Evolutionary conservation across 1,140 invertebrate species (phyloP), one percentile per base, ranked within the genome.

Genomic region (Anthonomus grandis): DNA sequence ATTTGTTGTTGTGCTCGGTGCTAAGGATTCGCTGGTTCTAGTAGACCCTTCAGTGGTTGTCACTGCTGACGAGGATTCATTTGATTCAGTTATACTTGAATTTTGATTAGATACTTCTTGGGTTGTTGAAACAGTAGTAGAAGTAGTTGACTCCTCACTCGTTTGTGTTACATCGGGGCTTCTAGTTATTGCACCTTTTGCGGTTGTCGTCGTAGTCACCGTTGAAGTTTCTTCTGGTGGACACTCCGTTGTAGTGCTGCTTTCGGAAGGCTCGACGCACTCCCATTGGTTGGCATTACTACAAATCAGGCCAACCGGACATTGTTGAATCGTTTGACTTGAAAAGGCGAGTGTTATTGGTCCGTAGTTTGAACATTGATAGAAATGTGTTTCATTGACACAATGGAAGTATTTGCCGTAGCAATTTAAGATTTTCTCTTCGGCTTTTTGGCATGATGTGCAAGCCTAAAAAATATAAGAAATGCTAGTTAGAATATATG

Each of bases 301-400:
- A 54, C 63, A 64, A 12, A 62, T 48, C 36, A 62, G 49, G 36
- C 63, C 63, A 2, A 44, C 24, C 13, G 63, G 63, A 39, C 63
- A 64, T 27, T 48, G 39, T 54, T 64, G 63, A 4, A 54, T 25
- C 10, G 19, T 38, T 38, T 60, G 57, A 34, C 50, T 59, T 3
- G 57, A 57, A 38, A 62, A 53, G 17, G 51, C 50, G 17, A 64
- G 31, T 12, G 63, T 62, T 12, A 53, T 42, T 8, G 57, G 46
- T n/a, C 59, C 59, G 18, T 59, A 57, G 42, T 59, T 48, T 10
- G 60, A 51, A 50, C 63, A 64, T 62, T 62, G 59, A 47, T 62
- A 64, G 34, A 61, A 64, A 22, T 44, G 18, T 3, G 63, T 62
- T 57, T 62, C 44, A 27, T 64, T 60, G 17, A 62, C 47, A 36